Evolutionary conservation across 2,113 vertebrate species (phyloP), one percentile per base, ranked within the genome.

Genomic region (Onychostoma macrolepis): DNA sequence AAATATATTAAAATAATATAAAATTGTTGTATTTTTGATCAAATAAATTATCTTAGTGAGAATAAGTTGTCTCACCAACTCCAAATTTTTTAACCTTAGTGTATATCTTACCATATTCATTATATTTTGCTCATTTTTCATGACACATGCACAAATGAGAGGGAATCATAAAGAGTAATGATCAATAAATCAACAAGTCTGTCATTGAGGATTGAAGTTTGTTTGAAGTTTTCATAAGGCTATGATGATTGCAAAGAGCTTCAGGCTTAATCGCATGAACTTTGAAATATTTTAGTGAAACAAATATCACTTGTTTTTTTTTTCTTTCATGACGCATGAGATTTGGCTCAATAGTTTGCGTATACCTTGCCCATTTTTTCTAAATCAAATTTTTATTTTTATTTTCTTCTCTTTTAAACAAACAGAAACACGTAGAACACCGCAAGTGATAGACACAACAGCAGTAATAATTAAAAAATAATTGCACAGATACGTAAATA

Each of bases 151-250:
- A 15, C 9, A 33, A 38, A 15, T 38, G 78, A 80, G 30, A 79
- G 28, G 15, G 50, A n/a, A 79, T 53, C 12, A 48, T 76, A 45
- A 33, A 10, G 24, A 48, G 6, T 15, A 3, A 63, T 43, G 10
- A 80, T 80, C 13, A 63, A 26, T 63, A 41, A 63, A 80, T 80
- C 79, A 80, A 26, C 11, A 41, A 21, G 30, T 71, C 79, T 77
- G 13, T 77, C 26, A 53, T 8, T 50, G n/a, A 9, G 3, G 15
- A 63, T 28, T 53, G 5, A 24, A 41, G 56, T 41, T 24, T 61
- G 78, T 80, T 80, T 80, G 30, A 63, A 26, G 79, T 43, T 38
- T 61, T 80, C 30, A 24, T 3, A 1, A 28, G 7, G 24, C 63
- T 63, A 56, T 17, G 24, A 63, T 63, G 56, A 43, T 28, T 45